phyloP scores from a whole-genome alignment of 2,113 vertebrate species.

The Ameiurus melas region DNA sequence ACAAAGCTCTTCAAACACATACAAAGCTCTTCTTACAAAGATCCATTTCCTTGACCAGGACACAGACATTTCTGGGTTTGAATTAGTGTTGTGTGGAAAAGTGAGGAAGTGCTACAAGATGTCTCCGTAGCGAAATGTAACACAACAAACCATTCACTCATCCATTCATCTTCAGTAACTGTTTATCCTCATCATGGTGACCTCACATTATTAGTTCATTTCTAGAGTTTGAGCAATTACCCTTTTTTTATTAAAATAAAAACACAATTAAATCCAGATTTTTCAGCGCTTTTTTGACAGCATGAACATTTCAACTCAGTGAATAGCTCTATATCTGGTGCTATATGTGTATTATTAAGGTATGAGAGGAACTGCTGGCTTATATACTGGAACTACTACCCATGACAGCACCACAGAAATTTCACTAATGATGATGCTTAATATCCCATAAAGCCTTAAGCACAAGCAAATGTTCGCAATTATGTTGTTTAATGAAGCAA shows the following conservation, averaged over 20 bases:
- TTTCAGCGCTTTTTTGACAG: not conserved
- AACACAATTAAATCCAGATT: slow-evolving; percentile 17
- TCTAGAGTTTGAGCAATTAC: not conserved
- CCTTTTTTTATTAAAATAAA: not conserved
- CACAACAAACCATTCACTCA: not conserved
- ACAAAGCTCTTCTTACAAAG: too few relatives aligned
- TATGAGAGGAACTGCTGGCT: not conserved
- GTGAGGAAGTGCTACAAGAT: not conserved
- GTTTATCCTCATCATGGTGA: too few relatives aligned
- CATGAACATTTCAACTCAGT: not conserved
- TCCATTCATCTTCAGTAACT: not conserved
- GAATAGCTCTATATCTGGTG: not conserved
- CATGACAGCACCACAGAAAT: slow-evolving; percentile 20
- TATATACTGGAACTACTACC: slow-evolving; percentile 9
- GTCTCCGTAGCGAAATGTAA: not conserved
- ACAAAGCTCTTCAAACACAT: not conserved
- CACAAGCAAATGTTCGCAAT: slow-evolving; percentile 37
- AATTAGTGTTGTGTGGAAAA: not conserved
- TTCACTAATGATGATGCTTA: slow-evolving; percentile 34
- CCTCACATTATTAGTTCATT: not conserved
- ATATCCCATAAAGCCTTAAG: slow-evolving; percentile 27
- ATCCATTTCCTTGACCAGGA: not conserved
- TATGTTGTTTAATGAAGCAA: slow-evolving; percentile 42
- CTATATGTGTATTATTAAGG: not conserved
- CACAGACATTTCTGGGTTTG: not conserved